Base-by-base conservation (phyloP, 2,113 vertebrate genomes). In the Meleagris gallopavo region DNA sequence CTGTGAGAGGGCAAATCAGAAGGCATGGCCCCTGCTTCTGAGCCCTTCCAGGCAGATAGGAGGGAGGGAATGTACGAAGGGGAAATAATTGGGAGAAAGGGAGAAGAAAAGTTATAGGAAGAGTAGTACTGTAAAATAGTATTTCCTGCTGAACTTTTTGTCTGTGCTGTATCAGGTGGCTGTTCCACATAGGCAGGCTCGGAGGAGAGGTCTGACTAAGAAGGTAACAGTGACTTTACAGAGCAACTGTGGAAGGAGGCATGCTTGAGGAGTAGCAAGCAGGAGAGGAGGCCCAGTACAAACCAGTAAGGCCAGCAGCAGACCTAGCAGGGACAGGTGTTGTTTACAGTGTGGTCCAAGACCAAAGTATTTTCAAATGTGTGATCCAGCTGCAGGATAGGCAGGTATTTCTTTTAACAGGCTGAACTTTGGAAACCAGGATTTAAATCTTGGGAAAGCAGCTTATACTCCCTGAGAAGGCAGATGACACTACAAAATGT, bases 31-130 rank as follows among this genome's bases (percentile, higher is more conserved):
- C 34, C 46, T 93, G 75, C 82, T 34, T 74, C 79, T 1, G 0
- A 6, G 34, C 2, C 0, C 66, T 85, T 38, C 34, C 80, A 22
- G 0, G 54, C 64, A 0, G 1, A 19, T 19, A 5, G 2, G 24
- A 40, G 54, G 57, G 17, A 87, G 55, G n/a, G 14, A 86, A 16
- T 43, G 27, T 17, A 22, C 46, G 67, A 12, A 36, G 36, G 40
- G 67, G 72, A 83, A 94, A 64, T 67, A 80, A 89, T 4, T 30
- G 43, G 32, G 32, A 85, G 75, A 90, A 32, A 12, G 34, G 74
- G 25, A 78, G n/a, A 64, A 84, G 52, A 27, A 34, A 91, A 82
- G 25, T 92, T 61, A 14, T 0, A 25, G 54, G 58, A 54, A 64
- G 24, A 75, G 40, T 3, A 78, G 27, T 52, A n/a, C n/a, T n/a